Conservation (phyloP, 1,140 invertebrate genomes). For the Camponotus pennsylvanicus region DNA sequence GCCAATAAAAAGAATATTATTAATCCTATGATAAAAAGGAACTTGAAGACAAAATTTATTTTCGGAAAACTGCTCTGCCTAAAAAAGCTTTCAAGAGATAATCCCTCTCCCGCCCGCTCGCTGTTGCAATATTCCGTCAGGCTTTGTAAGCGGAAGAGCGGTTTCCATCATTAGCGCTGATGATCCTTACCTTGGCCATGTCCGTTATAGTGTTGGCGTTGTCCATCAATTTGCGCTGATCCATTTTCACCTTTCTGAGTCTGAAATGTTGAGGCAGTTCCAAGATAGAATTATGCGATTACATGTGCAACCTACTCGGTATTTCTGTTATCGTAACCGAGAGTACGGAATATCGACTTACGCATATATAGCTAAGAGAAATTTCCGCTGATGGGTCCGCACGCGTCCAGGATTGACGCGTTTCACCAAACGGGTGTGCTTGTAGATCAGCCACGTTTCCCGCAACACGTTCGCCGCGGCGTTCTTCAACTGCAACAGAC, state of each 20-base stretch:
- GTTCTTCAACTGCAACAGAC: constrained; percentile 96
- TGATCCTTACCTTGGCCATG: constrained; percentile 97
- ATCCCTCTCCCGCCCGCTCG: neutral
- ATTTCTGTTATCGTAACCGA: no score
- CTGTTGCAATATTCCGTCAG: constrained; percentile 19
- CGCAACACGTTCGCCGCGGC: constrained; percentile 99
- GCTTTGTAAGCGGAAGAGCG: neutral
- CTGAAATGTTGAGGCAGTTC: constrained; percentile 87
- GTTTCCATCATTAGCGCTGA: constrained; percentile 27
- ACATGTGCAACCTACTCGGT: neutral
- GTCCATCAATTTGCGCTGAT: constrained; percentile 99
- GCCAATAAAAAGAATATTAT: neutral
- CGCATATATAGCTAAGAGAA: constrained; percentile 99
- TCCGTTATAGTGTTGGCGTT: constrained; percentile 99
- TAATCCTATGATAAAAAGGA: neutral
- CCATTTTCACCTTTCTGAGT: constrained; percentile 99
- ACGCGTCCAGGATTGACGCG: constrained; percentile 98
- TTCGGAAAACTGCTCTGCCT: neutral
- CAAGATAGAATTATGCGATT: constrained; percentile 56
- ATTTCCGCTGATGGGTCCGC: constrained; percentile 99
- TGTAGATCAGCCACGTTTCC: constrained; percentile 99
- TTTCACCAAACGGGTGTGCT: constrained; percentile 99
- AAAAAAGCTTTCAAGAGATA: constrained; percentile 19
- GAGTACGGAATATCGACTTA: constrained; percentile 88
- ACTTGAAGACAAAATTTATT: no score